phyloP scores from a whole-genome alignment of 2,888 invertebrate genomes.

The Andrena haemorrhoa region DNA sequence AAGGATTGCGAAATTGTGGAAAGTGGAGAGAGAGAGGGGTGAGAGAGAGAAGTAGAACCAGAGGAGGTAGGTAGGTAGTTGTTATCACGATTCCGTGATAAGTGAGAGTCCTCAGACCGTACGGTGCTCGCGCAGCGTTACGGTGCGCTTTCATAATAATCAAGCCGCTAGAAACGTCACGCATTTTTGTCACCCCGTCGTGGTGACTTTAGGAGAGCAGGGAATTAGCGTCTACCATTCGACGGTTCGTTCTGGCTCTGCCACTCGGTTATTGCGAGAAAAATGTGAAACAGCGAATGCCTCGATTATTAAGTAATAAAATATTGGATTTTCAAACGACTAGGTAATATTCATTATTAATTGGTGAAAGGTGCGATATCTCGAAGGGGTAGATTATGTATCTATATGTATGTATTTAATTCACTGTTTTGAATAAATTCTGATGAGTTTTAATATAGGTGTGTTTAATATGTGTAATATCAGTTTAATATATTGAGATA shows the following conservation, averaged over 20 bases:
- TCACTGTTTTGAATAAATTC: too few species aligned
- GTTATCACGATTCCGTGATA: slow-evolving; percentile 80
- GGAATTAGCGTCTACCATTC: not conserved
- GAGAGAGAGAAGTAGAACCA: slow-evolving; percentile 22
- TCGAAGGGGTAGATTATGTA: too few species aligned
- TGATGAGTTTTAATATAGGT: too few species aligned
- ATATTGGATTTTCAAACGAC: too few species aligned
- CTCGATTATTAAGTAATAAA: not conserved
- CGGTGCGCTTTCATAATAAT: slow-evolving; percentile 73
- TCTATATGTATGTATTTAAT: too few species aligned
- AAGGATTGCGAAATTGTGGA: slow-evolving; percentile 19
- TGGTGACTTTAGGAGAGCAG: slow-evolving; percentile 6
- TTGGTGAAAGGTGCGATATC: not conserved
- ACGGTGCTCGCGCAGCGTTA: slow-evolving; percentile 68
- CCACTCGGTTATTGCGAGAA: not conserved
- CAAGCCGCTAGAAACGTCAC: slow-evolving; percentile 60
- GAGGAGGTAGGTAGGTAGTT: slow-evolving; percentile 71
- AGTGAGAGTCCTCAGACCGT: slow-evolving; percentile 77
- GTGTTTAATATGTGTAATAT: too few species aligned
- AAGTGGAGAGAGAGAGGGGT: slow-evolving; percentile 11
- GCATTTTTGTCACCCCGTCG: slow-evolving; percentile 57
- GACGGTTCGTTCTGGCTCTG: not conserved
- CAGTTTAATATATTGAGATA: too few species aligned
- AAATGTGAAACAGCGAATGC: not conserved
- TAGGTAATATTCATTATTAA: too few species aligned